Evolutionary conservation across 2,888 invertebrate genomes (phyloP).

Genomic region (Epistrophe eligans): DNA sequence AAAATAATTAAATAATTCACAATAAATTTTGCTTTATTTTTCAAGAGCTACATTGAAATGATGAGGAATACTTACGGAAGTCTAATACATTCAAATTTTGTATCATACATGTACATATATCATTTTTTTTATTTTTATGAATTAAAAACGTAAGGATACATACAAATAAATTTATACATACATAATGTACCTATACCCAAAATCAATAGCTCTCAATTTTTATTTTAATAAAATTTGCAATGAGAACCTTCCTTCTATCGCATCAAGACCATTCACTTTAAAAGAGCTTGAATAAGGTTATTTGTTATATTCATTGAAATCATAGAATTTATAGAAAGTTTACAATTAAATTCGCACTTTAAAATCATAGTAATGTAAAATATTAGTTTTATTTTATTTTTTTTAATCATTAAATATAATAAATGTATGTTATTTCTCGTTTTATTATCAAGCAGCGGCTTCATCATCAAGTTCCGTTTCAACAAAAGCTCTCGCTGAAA

Average conservation of each 20-base stretch:
- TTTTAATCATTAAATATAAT: background rate
- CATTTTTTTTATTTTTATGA: background rate
- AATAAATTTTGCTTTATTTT: constrained; percentile 21
- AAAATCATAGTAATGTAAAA: background rate
- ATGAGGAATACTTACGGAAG: constrained; percentile 2
- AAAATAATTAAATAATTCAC: background rate
- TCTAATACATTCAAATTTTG: background rate
- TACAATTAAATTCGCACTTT: background rate
- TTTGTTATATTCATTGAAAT: background rate
- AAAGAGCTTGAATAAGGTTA: background rate
- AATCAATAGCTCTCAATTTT: background rate
- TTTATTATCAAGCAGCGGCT: constrained; percentile 78
- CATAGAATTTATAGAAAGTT: background rate
- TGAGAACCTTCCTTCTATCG: background rate
- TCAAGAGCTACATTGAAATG: constrained; percentile 11
- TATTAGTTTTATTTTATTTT: background rate
- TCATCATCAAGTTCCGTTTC: constrained; percentile 87
- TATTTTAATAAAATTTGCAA: background rate
- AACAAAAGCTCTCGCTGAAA: constrained; percentile 81
- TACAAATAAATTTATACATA: background rate
- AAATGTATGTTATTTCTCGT: background rate
- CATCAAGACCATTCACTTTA: background rate
- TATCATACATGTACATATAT: constrained; percentile 1
- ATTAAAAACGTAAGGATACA: background rate
- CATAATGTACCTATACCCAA: no score